Evolutionary conservation across 2,888 invertebrate genomes (phyloP).

Genomic region (Drosophila parthenogenetica): DNA sequence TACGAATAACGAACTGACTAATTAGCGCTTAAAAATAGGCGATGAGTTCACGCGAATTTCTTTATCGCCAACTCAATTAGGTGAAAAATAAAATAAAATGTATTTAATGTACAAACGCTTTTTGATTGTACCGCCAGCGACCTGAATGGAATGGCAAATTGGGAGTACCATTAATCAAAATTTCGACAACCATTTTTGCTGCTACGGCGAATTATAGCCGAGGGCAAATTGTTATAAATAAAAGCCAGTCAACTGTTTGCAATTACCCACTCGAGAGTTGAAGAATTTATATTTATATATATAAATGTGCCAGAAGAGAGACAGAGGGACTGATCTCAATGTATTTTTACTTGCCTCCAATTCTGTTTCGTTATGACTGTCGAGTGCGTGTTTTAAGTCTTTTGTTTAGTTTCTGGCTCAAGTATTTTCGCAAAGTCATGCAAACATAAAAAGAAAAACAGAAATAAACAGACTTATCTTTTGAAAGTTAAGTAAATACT

Average conservation of each 20-base stretch:
- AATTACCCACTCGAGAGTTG: constrained; percentile 32
- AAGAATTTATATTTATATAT: constrained; percentile 35
- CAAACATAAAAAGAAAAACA: constrained; percentile 5
- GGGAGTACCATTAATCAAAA: constrained; percentile 70
- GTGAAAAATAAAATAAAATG: constrained; percentile 13
- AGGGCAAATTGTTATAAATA: constrained; percentile 67
- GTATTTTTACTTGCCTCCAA: constrained; percentile 40
- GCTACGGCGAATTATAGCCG: constrained; percentile 41
- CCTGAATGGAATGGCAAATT: constrained; percentile 48
- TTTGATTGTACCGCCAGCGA: constrained; percentile 46
- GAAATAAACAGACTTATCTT: not conserved
- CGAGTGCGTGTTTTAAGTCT: constrained; percentile 69
- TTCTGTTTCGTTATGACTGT: constrained; percentile 52
- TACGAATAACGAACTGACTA: constrained; percentile 29
- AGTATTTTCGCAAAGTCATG: constrained; percentile 34
- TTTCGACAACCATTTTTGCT: constrained; percentile 34
- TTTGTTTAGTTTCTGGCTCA: constrained; percentile 31
- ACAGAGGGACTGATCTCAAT: constrained; percentile 17
- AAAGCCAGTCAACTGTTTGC: constrained; percentile 54
- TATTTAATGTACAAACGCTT: constrained; percentile 39
- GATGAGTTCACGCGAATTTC: constrained; percentile 69
- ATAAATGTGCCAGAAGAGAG: constrained; percentile 52
- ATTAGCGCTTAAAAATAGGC: constrained; percentile 69
- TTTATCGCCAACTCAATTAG: constrained; percentile 44
- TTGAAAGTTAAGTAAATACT: constrained; percentile 40